These are phyloP conservation scores for Periparus ater DNA, from an alignment of 2,797 vertebrate genomes.

Conservation along the genomic window DNA sequence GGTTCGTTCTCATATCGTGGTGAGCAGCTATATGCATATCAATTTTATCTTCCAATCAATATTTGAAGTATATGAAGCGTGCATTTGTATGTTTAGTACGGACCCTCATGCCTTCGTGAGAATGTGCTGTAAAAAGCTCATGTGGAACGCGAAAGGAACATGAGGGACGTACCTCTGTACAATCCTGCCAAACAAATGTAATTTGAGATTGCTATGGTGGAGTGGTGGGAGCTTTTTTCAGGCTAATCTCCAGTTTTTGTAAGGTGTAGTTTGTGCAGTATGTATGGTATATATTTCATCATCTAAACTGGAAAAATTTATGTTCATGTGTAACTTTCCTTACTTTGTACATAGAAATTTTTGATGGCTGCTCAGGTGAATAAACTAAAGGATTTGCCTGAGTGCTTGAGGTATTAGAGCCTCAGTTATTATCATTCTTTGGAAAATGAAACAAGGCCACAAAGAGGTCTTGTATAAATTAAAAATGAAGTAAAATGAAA, in stretches of 20 bases:
- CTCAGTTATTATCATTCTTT: slow-evolving; percentile 37
- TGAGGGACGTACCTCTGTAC: neutral
- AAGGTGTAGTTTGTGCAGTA: neutral
- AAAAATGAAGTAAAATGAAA: slow-evolving; percentile 44
- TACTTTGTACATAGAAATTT: neutral
- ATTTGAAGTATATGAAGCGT: neutral
- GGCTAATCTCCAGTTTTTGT: neutral
- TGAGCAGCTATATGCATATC: neutral
- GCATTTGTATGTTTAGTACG: neutral
- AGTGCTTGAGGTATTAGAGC: neutral
- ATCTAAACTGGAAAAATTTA: neutral
- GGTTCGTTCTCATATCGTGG: neutral
- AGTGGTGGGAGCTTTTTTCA: neutral
- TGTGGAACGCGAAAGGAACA: neutral
- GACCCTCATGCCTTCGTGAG: neutral
- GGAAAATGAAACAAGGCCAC: slow-evolving; percentile 21
- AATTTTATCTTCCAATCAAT: neutral
- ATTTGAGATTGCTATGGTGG: neutral
- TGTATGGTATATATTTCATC: neutral
- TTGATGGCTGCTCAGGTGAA: slow-evolving; percentile 18
- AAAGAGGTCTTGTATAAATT: slow-evolving; percentile 35
- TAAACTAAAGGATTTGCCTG: neutral
- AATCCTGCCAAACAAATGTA: neutral
- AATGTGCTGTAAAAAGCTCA: neutral
- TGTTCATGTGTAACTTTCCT: neutral